A percentile compares a stretch with the other conserved stretches of the same genome.
These are phyloP conservation scores for Onychomys arenicola DNA, from an alignment of 2,797 vertebrate species.

Conservation along the genomic window DNA sequence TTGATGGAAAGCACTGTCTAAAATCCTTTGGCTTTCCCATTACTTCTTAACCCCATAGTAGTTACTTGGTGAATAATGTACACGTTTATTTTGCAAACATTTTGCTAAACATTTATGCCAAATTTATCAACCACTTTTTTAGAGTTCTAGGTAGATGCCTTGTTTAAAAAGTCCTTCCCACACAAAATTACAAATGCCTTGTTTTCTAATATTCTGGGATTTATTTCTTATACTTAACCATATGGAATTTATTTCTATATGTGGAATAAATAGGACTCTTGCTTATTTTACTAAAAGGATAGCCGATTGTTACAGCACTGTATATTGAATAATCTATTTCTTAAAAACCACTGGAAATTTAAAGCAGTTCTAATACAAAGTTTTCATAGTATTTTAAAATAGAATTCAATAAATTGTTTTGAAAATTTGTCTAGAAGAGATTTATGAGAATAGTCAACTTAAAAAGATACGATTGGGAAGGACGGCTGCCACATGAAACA, in stretches of 20 bases:
- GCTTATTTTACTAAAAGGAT: slow-evolving; percentile 31
- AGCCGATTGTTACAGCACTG: background rate
- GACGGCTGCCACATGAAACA: background rate
- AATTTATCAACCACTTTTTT: slow-evolving; percentile 42
- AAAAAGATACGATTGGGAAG: background rate
- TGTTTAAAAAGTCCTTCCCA: background rate
- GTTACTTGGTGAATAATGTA: slow-evolving; percentile 36
- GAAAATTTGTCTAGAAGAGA: slow-evolving; percentile 51
- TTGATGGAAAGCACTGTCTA: background rate
- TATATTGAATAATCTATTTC: slow-evolving; percentile 32
- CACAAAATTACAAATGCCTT: slow-evolving; percentile 32
- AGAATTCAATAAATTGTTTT: slow-evolving; percentile 35
- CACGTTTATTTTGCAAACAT: slow-evolving; percentile 43
- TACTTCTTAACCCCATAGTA: background rate
- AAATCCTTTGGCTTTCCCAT: slow-evolving; percentile 27
- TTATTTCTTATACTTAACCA: slow-evolving; percentile 36
- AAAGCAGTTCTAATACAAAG: slow-evolving; percentile 22
- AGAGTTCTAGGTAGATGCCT: background rate
- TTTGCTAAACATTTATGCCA: slow-evolving; percentile 42
- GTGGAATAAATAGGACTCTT: background rate
- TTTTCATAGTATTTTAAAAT: background rate
- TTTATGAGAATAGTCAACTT: slow-evolving; percentile 21
- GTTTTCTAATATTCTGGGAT: slow-evolving; percentile 12
- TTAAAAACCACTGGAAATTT: background rate
- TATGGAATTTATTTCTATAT: slow-evolving; percentile 21